Conservation (phyloP, 2,797 vertebrate species). For the Peromyscus melanophrys region DNA sequence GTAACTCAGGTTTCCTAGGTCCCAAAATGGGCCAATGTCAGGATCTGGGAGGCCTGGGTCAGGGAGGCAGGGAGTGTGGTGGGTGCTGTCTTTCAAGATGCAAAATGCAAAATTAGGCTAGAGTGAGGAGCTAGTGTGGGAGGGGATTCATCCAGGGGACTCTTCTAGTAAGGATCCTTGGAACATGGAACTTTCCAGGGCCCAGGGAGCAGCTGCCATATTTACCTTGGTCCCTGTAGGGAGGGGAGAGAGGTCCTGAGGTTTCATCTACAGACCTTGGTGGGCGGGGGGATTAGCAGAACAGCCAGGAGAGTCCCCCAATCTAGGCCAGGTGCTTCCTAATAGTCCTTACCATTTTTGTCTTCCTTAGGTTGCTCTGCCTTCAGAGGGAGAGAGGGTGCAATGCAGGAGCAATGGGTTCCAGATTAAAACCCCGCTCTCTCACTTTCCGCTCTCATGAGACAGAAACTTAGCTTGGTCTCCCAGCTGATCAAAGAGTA, state of each 20-base stretch:
- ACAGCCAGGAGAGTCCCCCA: background rate
- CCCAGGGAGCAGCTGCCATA: background rate
- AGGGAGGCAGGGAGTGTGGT: background rate
- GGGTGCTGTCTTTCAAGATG: background rate
- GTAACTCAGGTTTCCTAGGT: background rate
- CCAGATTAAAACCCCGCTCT: background rate
- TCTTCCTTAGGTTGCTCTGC: background rate
- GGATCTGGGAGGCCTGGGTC: background rate
- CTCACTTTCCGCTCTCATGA: background rate
- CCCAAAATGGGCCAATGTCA: background rate
- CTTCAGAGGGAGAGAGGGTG: background rate
- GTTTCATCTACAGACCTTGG: background rate
- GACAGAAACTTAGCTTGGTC: background rate
- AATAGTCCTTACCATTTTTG: background rate
- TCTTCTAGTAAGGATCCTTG: background rate
- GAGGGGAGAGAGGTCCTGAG: background rate
- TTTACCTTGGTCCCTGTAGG: background rate
- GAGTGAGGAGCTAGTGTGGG: background rate
- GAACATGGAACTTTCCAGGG: background rate
- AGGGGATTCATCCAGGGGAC: background rate
- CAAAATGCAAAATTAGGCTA: background rate
- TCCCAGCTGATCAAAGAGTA: slow-evolving; percentile 36
- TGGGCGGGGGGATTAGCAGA: background rate
- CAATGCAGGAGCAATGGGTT: background rate
- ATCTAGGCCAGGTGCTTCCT: background rate